A percentile compares a stretch with the other conserved stretches of the same genome.
Evolutionary conservation across 2,113 vertebrate genomes (phyloP).

Genomic region (Lepidothrix coronata): DNA sequence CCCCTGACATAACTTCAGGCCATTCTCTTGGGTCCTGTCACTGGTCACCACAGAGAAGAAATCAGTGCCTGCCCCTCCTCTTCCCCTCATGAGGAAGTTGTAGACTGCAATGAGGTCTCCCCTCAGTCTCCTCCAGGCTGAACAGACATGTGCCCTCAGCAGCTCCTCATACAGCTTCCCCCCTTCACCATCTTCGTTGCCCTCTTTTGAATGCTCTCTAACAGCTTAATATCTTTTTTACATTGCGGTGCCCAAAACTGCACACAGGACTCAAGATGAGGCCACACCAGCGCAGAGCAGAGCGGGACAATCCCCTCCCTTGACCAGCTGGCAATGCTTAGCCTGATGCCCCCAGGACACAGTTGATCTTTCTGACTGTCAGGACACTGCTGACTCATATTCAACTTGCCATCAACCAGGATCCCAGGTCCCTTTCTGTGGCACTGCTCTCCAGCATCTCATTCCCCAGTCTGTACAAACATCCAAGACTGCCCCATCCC

Average conservation of each 20-base stretch:
- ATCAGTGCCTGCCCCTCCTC: not conserved
- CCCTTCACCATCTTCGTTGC: not conserved
- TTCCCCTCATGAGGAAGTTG: not conserved
- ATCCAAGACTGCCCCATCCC: too few relatives aligned
- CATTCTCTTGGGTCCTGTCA: not conserved
- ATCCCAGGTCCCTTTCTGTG: not conserved
- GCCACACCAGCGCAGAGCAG: too few relatives aligned
- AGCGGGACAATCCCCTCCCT: too few relatives aligned
- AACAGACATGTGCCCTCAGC: not conserved
- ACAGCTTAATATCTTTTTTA: not conserved
- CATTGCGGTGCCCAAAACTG: not conserved
- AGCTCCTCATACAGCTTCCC: not conserved
- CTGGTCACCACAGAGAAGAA: not conserved
- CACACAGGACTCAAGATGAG: not conserved
- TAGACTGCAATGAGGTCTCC: not conserved
- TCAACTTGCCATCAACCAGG: not conserved
- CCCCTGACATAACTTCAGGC: not conserved
- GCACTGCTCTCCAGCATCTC: not conserved
- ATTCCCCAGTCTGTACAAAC: not conserved
- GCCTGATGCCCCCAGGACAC: too few relatives aligned
- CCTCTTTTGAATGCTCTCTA: not conserved
- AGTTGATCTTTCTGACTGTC: too few relatives aligned
- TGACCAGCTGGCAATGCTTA: too few relatives aligned
- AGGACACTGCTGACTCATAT: too few relatives aligned
- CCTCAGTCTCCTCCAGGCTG: not conserved